Conservation (phyloP, 2,888 invertebrate species). For the Serripes groenlandicus region DNA sequence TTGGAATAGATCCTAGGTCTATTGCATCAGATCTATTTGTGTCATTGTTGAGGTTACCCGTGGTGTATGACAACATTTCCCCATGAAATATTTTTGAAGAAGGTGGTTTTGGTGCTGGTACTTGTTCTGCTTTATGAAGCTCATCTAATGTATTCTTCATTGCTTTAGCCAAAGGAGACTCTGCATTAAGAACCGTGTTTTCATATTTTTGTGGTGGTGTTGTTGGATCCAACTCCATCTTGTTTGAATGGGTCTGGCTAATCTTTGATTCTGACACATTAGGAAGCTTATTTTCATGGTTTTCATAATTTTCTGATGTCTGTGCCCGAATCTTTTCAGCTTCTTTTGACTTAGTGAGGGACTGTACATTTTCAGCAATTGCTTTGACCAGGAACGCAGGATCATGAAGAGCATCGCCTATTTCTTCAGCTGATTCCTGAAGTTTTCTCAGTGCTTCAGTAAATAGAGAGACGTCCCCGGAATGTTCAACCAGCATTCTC, state of each 20-base stretch:
- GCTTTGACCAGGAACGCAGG: constrained; percentile 60
- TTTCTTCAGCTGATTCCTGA: constrained; percentile 59
- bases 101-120: background rate
- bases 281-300: background rate
- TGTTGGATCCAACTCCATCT: background rate
- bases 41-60: background rate
- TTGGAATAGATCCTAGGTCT: background rate
- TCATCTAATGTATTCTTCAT: constrained; percentile 59
- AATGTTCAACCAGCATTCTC: constrained; percentile 64
- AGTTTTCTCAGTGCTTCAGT: constrained; percentile 58
- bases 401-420: constrained; percentile 54
- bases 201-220: background rate
- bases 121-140: constrained; percentile 34
- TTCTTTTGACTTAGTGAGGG: constrained; percentile 13
- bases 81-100: background rate
- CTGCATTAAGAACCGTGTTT: background rate
- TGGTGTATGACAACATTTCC: background rate
- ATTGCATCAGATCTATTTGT: background rate
- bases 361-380: constrained; percentile 62
- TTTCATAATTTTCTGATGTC: background rate
- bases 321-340: background rate
- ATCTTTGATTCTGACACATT: background rate
- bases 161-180: constrained; percentile 41
- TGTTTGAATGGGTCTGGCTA: background rate
- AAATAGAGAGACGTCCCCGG: constrained; percentile 51